phyloP scores from a whole-genome alignment of 2,888 invertebrate genomes.

The Arctia plantaginis region DNA sequence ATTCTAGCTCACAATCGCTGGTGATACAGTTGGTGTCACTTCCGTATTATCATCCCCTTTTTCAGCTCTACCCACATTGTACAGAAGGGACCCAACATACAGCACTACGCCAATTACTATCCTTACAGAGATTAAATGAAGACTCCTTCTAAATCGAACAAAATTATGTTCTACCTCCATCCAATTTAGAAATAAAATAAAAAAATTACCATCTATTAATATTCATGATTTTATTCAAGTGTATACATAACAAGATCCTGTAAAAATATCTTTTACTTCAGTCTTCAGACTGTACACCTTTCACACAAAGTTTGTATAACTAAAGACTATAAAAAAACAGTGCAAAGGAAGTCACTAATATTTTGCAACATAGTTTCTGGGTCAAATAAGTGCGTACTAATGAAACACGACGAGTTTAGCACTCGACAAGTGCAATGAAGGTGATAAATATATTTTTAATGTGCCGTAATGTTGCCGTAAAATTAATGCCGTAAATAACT shows the following conservation, averaged over 20 bases:
- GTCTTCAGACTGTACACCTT: neutral
- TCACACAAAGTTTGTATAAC: neutral
- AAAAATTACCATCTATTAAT: neutral
- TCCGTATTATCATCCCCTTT: neutral
- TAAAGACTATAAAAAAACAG: conserved; percentile 29
- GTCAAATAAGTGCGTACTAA: conserved; percentile 63
- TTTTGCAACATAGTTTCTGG: conserved; percentile 64
- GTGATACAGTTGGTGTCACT: too few relatives aligned
- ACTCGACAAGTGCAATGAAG: conserved; percentile 45
- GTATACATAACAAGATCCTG: neutral
- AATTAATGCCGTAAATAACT: too few relatives aligned
- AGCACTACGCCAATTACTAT: too few relatives aligned
- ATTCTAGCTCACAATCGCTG: neutral
- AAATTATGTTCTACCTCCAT: neutral
- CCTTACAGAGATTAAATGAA: neutral
- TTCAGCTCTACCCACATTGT: neutral
- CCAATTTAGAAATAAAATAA: neutral
- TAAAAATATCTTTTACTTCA: neutral
- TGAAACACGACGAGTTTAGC: conserved; percentile 55
- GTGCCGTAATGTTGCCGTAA: neutral
- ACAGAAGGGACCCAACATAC: neutral
- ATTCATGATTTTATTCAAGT: neutral
- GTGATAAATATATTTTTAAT: conserved; percentile 40
- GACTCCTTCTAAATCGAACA: neutral
- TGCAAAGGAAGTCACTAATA: conserved; percentile 50